Evolutionary conservation across 2,797 vertebrate species (phyloP), one percentile per base, ranked within the genome.

Genomic region (Otolemur crassicaudatus): DNA sequence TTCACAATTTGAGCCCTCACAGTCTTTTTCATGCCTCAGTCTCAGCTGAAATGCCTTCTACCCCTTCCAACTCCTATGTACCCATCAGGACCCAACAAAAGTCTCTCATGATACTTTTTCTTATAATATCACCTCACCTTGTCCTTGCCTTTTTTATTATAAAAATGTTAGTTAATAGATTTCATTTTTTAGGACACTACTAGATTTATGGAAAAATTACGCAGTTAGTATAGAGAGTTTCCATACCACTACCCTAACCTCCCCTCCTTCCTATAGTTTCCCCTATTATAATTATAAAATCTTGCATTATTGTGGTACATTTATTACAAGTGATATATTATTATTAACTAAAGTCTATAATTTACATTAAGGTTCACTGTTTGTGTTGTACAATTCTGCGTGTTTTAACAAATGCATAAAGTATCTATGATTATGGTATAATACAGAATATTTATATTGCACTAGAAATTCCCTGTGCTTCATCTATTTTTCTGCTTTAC

Each of bases 1-100:
- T 97, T 93, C 4, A 31, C 67, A 96, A 90, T 56, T 87, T 94
- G 84, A 97, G 43, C 72, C 70, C 67, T 93, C 72, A 22, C 23
- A 63, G 67, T 67, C 56, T 87, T 96, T 84, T 87, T 94, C 53
- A 69, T 80, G 69, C 69, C 56, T 91, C 60, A 60, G 40, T 93
- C 34, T 56, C 90, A 84, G 37, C 27, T 77, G 49, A 95, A 96
- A 88, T 87, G 75, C 25, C 43, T 49, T 94, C 73, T 95, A n/a
- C 37, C 60, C 80, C 96, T 94, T 93, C 81, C 72, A 94, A 65
- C 46, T 94, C 17, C 53, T 94, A 4, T 12, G 6, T 84, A 73
- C 19, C 58, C 75, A 91, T 67, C 34, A 72, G 80, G 40, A 91
- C 20, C 56, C 43, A 87, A n/a, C 84, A 87, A 69, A 92, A n/a